phyloP scores from a whole-genome alignment of 2,113 vertebrate genomes.

The Embiotoca jacksoni region DNA sequence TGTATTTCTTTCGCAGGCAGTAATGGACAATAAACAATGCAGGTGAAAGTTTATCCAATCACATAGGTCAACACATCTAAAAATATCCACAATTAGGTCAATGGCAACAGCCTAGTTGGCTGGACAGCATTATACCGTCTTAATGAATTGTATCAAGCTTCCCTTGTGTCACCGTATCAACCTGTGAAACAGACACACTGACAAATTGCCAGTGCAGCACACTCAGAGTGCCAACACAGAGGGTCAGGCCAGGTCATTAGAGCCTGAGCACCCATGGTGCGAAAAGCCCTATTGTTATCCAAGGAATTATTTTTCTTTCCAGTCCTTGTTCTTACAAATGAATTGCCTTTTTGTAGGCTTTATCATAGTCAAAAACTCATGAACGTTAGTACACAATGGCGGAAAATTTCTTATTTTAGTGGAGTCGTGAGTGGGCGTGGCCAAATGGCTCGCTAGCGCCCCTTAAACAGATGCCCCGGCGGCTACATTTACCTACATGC shows the following conservation, averaged over 20 bases:
- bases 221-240: not conserved
- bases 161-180: slow-evolving; percentile 27
- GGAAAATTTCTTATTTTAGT: too few relatives aligned
- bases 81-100: slow-evolving; percentile 36
- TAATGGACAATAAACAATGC: not conserved
- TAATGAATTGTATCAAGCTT: slow-evolving; percentile 34
- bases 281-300: too few relatives aligned
- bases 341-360: too few relatives aligned
- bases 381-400: too few relatives aligned
- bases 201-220: slow-evolving; percentile 4
- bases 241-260: not conserved
- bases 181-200: slow-evolving; percentile 18
- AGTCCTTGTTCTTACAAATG: too few relatives aligned
- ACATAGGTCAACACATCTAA: slow-evolving; percentile 34
- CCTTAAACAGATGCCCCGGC: too few relatives aligned
- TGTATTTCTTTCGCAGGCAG: not conserved
- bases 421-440: too few relatives aligned
- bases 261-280: too few relatives aligned
- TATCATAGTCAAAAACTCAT: too few relatives aligned
- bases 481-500: too few relatives aligned
- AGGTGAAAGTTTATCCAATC: slow-evolving; percentile 6
- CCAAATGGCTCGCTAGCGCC: too few relatives aligned
- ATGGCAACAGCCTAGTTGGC: slow-evolving; percentile 54
- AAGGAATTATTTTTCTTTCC: too few relatives aligned
- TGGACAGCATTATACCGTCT: slow-evolving; percentile 18